Base-by-base conservation (phyloP, 1,140 invertebrate genomes). In the Cydia fagiglandana region DNA sequence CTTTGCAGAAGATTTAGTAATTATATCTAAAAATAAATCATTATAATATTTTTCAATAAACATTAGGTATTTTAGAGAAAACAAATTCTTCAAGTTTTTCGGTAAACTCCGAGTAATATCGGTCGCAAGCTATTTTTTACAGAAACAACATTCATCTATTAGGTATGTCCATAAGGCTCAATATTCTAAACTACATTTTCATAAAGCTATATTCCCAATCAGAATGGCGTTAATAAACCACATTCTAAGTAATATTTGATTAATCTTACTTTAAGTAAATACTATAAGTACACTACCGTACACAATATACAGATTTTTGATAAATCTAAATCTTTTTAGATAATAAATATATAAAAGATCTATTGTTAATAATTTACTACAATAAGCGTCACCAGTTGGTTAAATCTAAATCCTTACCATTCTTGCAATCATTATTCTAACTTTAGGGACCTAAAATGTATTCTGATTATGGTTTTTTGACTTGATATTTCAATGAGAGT, bases 151-250 rank as follows among this genome's bases (percentile, higher is more conserved):
- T 75, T 78, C 68, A 77, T 74, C 56, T 64, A 74, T 75, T 73
- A 80, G 80, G 45, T 47, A 47, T 47, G 73, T 84, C 76, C 80
- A 78, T 84, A 84, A 86, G 82, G 80, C 83, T 84, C 82, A 80
- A 56, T 84, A 85, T 79, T 66, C 83, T 89, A 88, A 82, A 77
- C 91, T 93, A 93, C 89, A 80, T 76, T 84, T 90, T 91, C 81
- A 93, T 93, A 93, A 93, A 93, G 92, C 92, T 93, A 91, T 93
- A 88, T 91, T 84, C 89, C 91, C 92, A 87, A 91, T 92, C 82
- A 89, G 84, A 87, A 91, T 89, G 86, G 89, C 84, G 80, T 89
- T 78, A 80, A 85, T 83, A 80, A 79, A 80, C 82, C 85, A 84
- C 80, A 76, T 79, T 78, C 81, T 84, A 80, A 75, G 64, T 74